Evolutionary conservation across 1,140 invertebrate genomes (phyloP).

Genomic region (Caenorhabditis tropicalis): DNA sequence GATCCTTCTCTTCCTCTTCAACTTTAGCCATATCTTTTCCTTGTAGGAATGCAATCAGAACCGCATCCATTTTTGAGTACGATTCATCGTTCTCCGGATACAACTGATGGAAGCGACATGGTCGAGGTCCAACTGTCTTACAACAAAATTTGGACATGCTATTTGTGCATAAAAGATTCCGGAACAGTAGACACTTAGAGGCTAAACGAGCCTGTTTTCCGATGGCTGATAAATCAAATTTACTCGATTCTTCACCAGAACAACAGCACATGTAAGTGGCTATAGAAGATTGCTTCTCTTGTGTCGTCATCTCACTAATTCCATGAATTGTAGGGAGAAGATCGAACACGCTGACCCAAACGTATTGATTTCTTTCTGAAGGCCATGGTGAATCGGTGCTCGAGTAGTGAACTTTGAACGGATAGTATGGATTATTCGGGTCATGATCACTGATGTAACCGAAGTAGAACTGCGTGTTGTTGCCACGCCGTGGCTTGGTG

Average conservation of each 20-base stretch:
- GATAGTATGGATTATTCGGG: not conserved
- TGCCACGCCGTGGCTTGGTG: not conserved
- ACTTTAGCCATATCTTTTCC: not conserved
- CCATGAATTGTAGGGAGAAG: slow-evolving; percentile 16
- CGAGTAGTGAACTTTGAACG: slow-evolving; percentile 43
- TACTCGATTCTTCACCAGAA: not conserved
- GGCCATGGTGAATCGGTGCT: slow-evolving; percentile 18
- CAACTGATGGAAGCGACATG: not conserved
- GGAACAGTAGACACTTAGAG: not conserved
- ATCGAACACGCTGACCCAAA: slow-evolving; percentile 27
- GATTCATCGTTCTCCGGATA: slow-evolving; percentile 29
- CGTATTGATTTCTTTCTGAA: not conserved
- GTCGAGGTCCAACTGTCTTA: not conserved
- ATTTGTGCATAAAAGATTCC: slow-evolving; percentile 29
- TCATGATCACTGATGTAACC: slow-evolving; percentile 13
- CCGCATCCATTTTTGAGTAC: slow-evolving; percentile 17
- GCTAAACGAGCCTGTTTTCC: not conserved
- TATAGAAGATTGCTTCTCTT: not conserved
- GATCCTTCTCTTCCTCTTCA: not conserved
- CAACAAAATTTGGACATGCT: slow-evolving; percentile 26
- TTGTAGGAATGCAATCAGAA: not conserved
- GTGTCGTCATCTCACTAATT: not conserved
- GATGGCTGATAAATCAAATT: not conserved
- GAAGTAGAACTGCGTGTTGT: not conserved
- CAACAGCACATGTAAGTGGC: not conserved